Evolutionary conservation across 2,888 invertebrate species (phyloP), one percentile per base, ranked within the genome.

Genomic region (Acronicta psi): DNA sequence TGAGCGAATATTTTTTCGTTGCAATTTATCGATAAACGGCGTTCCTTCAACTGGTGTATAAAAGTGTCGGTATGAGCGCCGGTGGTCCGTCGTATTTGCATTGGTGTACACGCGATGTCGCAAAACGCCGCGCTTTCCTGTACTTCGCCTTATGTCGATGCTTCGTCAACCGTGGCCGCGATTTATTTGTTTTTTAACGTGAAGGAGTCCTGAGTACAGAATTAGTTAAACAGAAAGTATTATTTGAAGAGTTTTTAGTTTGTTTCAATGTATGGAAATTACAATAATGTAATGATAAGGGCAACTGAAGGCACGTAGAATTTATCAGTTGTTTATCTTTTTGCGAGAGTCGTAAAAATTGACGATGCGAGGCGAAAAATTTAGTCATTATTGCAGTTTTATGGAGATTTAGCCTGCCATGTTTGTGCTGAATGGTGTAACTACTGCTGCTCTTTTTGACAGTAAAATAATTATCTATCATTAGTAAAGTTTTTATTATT

Each of bases 21-120:
- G 14, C 34, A 36, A 58, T 55, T 70, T 66, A 61, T 59, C 59
- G 63, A 55, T 58, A 66, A 59, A 59, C 17, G 38, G 50, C 47
- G 38, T 50, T 51, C 20, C 46, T 66, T 56, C 49, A n/a, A 64
- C 20, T 57, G 57, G n/a, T 42, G 57, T 60, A 72, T 73, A 73
- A 75, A 72, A 66, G 55, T 55, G 64, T 73, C 56, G 54, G 69
- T 71, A 55, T 49, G 49, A 55, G 51, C 75, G 74, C 60, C 73
- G 83, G 83, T 84, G 83, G 83, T 81, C 82, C 42, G 61, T 10
- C 50, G 53, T 37, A 84, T 84, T 84, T 67, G 81, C 84, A 84
- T 84, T 64, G 63, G 58, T 50, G 54, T 58, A 65, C 84, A 84
- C 84, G 84, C 84, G 71, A 83, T 59, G 51, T 50, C 61, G 57